These are phyloP conservation scores for Leptinotarsa undecemlineata DNA, from an alignment of 1,140 invertebrate species.

Conservation along the genomic window DNA sequence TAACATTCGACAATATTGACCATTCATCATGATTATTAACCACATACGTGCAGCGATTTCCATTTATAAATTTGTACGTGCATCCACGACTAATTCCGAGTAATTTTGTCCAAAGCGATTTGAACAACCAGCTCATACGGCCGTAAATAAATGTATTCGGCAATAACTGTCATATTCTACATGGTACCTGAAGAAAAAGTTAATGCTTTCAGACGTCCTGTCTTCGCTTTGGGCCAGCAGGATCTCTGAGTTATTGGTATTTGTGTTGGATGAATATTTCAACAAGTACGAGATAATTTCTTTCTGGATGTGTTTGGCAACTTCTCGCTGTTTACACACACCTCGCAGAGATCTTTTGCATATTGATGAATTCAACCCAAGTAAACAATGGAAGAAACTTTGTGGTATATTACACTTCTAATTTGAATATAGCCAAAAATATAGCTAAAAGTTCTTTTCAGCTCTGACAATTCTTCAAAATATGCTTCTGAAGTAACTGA, in stretches of 20 bases:
- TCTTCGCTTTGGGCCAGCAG: constrained; percentile 8
- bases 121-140: constrained; percentile 2
- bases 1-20: not conserved
- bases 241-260: not conserved
- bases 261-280: not conserved
- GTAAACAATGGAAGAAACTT: too few species aligned
- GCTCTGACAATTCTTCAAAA: too few species aligned
- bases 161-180: constrained; percentile 19
- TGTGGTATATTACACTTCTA: too few species aligned
- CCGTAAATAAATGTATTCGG: constrained; percentile 16
- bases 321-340: not conserved
- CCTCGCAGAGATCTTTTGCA: not conserved
- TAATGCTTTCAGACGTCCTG: constrained; percentile 16
- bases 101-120: constrained; percentile 10
- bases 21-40: constrained; percentile 1
- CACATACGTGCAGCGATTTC: not conserved
- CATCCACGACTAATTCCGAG: constrained; percentile 12
- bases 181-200: constrained; percentile 12
- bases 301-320: not conserved
- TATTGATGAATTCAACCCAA: not conserved
- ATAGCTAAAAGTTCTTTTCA: too few species aligned
- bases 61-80: constrained; percentile 11
- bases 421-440: too few species aligned
- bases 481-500: too few species aligned
- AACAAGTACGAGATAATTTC: constrained; percentile 1